Evolutionary conservation across 1,140 invertebrate genomes (phyloP), one percentile per base, ranked within the genome.

Genomic region (Ctenoplectra terminalis): DNA sequence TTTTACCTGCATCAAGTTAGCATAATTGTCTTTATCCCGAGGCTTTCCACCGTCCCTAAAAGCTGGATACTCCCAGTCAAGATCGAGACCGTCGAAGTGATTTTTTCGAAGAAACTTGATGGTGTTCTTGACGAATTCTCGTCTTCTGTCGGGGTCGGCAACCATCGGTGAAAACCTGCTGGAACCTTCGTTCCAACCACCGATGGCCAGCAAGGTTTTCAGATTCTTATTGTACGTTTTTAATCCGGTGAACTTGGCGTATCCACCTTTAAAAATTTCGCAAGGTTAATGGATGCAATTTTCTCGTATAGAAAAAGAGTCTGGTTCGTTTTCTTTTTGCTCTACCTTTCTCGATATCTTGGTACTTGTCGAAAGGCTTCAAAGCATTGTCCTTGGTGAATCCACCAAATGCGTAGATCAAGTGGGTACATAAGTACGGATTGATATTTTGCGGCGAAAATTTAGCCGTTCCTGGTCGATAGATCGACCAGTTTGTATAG

Each of bases 31-130:
- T 78, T 96, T 96, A 92, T 99, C 98, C 63, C 97, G 96, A 0
- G 98, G 96, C 88, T 98, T 98, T 77, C 97, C 97, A 17, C 98
- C 98, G 91, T 99, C 98, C 56, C 98, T 94, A 91, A 92, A 95
- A 0, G 97, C 97, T 0, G 98, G 98, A 94, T 99, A 99, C 91
- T 99, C 98, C 98, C 98, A 99, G 91, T 99, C 98, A 84, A 99
- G 94, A 93, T 99, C 98, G 31, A 99, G 95, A 13, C 99, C 99
- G 94, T 99, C 98, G 92, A 99, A 99, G 87, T 98, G 97, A 91
- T 99, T 97, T 89, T 98, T 96, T 83, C 98, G 95, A 63, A 99
- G 94, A 91, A 99, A 99, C 92, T 97, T 97, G 17, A 99, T 95
- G 43, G 96, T 95, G 88, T 98, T 98, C 93, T 96, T 97, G 29